phyloP scores from a whole-genome alignment of 92 coral and sea anemone species.

The Siderastrea siderea region DNA sequence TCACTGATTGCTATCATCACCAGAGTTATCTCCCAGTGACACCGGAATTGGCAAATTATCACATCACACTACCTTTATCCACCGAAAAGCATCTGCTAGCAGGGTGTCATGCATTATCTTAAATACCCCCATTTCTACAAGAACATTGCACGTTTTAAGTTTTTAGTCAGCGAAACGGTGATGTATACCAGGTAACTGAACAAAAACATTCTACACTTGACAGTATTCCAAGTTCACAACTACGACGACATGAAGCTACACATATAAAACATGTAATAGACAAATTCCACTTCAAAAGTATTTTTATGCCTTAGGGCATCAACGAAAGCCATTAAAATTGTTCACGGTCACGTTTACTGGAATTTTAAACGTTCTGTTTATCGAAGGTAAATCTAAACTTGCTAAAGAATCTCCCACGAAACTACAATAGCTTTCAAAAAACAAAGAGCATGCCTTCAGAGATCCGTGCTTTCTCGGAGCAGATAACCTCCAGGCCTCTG shows the following conservation, averaged over 20 bases:
- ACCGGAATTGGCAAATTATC: conserved; percentile 69
- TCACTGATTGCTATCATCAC: conserved; percentile 22
- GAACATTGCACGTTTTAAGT: neutral
- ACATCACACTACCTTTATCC: conserved; percentile 18
- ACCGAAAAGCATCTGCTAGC: neutral
- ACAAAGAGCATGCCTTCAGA: conserved; percentile 22
- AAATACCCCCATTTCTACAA: neutral
- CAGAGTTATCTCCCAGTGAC: conserved; percentile 22
- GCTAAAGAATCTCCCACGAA: conserved; percentile 15
- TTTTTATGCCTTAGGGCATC: conserved; percentile 31
- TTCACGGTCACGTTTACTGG: conserved; percentile 14
- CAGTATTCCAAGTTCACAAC: neutral
- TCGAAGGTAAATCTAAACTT: conserved; percentile 35
- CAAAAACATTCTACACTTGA: neutral
- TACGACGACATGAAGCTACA: neutral
- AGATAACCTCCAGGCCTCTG: conserved; percentile 15
- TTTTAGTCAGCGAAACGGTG: neutral
- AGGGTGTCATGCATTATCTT: neutral
- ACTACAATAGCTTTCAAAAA: conserved; percentile 29
- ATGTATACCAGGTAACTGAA: neutral
- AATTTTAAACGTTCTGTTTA: conserved; percentile 14
- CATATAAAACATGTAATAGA: conserved; percentile 9
- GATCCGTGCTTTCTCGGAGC: neutral
- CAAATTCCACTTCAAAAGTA: conserved; percentile 2
- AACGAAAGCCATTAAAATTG: conserved; percentile 7